Evolutionary conservation across 2,888 invertebrate genomes (phyloP).

Genomic region (Alloplasta piceator): DNA sequence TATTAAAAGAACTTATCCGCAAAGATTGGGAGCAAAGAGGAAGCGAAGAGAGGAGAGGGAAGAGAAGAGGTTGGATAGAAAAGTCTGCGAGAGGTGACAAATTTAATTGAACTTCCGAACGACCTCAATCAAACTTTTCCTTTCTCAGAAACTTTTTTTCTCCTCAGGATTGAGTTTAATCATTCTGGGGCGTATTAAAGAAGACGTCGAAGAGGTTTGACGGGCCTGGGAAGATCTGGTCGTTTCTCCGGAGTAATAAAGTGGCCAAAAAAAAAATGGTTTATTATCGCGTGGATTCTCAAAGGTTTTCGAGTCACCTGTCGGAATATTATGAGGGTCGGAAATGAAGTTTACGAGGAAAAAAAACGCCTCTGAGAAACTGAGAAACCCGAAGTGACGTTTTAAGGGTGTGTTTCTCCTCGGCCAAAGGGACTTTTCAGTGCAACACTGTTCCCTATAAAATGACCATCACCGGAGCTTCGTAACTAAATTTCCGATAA

Average conservation of each 20-base stretch:
- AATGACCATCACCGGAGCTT: not conserved
- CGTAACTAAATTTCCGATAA: not conserved
- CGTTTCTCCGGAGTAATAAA: conserved; percentile 7
- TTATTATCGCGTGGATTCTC: conserved; percentile 12
- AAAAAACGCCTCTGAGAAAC: not conserved
- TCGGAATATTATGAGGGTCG: conserved; percentile 13
- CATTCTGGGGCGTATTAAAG: conserved; percentile 71
- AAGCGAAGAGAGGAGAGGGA: conserved; percentile 7
- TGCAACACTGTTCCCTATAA: not conserved
- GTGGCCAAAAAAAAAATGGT: conserved; percentile 19
- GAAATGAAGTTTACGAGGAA: not conserved
- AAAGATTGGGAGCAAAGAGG: not conserved
- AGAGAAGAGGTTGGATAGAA: conserved; percentile 9
- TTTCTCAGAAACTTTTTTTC: conserved; percentile 70
- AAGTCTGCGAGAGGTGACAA: conserved; percentile 45
- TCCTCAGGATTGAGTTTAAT: conserved; percentile 71
- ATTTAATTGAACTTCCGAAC: conserved; percentile 68
- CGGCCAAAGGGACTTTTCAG: not conserved
- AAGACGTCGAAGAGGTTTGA: conserved; percentile 63
- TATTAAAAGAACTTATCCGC: too few relatives aligned
- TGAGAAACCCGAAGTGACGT: not conserved
- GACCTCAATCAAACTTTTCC: conserved; percentile 77
- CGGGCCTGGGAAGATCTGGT: not conserved
- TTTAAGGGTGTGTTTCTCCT: not conserved
- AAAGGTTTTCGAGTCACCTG: conserved; percentile 12